Conservation (phyloP, 2,888 invertebrate species). For the Drosophila tanythrix region DNA sequence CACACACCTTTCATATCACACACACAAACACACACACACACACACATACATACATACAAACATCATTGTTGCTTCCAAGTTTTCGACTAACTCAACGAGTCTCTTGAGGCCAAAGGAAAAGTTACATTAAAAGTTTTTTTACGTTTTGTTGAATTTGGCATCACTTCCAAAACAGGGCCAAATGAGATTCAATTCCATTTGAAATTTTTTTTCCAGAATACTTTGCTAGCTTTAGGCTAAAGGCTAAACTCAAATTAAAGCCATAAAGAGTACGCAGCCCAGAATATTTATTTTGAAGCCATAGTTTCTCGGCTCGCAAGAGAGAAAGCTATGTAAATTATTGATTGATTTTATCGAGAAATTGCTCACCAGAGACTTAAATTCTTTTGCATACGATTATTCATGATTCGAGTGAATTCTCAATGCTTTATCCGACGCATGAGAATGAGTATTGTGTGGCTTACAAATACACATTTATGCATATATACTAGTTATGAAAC, state of each 20-base stretch:
- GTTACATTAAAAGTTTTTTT: not conserved
- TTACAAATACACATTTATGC: not conserved
- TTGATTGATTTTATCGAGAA: slow-evolving; percentile 8
- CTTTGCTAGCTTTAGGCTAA: not conserved
- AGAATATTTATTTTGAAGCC: not conserved
- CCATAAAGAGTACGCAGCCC: not conserved
- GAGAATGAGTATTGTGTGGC: not conserved
- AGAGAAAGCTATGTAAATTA: slow-evolving; percentile 24
- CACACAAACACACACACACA: not conserved
- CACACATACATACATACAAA: not conserved
- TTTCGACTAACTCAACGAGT: not conserved
- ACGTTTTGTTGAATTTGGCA: not conserved
- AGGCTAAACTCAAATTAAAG: not conserved
- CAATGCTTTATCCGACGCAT: not conserved
- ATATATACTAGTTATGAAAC: slow-evolving; percentile 13
- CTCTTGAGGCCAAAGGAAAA: not conserved
- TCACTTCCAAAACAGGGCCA: not conserved
- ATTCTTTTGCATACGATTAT: slow-evolving; percentile 50
- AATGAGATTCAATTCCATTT: not conserved
- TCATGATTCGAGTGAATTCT: slow-evolving; percentile 31
- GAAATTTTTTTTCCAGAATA: not conserved
- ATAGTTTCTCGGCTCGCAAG: not conserved
- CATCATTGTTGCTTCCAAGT: not conserved
- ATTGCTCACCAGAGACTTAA: slow-evolving; percentile 9
- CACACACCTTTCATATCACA: slow-evolving; percentile 7